Base-by-base conservation (phyloP, 2,888 invertebrate species). In the Phengaris alcon region DNA sequence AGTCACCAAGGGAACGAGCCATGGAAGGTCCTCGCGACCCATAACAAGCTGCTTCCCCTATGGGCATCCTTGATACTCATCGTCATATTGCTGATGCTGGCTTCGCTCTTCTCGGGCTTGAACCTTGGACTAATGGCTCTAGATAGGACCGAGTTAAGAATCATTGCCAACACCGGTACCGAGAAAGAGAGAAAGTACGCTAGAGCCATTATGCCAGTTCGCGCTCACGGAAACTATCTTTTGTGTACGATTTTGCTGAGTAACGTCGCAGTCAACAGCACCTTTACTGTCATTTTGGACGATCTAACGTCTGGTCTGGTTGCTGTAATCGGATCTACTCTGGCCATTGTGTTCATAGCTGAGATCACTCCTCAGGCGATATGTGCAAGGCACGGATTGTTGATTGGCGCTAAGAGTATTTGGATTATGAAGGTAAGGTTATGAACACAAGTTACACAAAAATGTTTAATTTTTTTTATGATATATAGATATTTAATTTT, bases 281-380 rank as follows among this genome's bases (percentile, higher is more conserved):
- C 97, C 1, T 97, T 99, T 84, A 99, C 99, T 9, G 98, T 99
- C 81, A 94, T 99, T 75, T 90, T 99, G 93, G 99, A 99, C 89
- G 97, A 98, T 85, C 87, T 99, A 84, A 98, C 98, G 6, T 97
- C 98, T 35, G 99, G 98, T 57, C 83, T 98, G 79, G 95, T 98
- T 13, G 99, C 99, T 79, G 96, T 99, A 54, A 95, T 98, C 76
- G 96, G 96, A 64, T 98, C 99, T 2, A 99, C 99, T 0, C 84
- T 98, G 83, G 97, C 97, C 73, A 99, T 99, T 84, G 99, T 99
- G 79, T 95, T 99, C 78, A 98, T 99, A 86, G 99, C 99, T 81
- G 99, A 99, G 94, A 99, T 99, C 82, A 97, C 98, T 64, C 99
- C 99, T 0, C 97, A 97, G 87, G 99, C 99, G 12, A 95, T 99